Conservation (phyloP, 2,797 vertebrate species). For the Ficedula albicollis region DNA sequence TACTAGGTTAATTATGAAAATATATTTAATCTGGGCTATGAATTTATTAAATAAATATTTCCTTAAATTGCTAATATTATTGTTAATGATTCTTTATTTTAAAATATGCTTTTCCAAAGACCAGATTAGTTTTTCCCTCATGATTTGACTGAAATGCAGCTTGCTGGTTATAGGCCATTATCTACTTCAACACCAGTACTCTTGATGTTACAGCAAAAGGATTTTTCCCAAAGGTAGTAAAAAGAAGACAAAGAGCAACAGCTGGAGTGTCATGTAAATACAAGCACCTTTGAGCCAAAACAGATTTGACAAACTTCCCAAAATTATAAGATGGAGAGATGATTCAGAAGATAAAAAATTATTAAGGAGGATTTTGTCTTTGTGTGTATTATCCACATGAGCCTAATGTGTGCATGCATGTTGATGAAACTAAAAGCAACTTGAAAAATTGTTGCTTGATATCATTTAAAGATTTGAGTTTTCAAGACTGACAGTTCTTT, state of each 20-base stretch:
- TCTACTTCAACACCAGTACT: neutral
- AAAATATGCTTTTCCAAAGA: neutral
- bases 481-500: neutral
- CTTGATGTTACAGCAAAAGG: neutral
- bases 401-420: accelerated
- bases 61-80: neutral
- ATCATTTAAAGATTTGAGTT: neutral
- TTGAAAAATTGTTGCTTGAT: neutral
- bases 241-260: neutral
- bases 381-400: neutral
- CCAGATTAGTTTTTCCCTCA: accelerated
- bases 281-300: neutral
- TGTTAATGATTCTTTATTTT: neutral
- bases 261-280: neutral
- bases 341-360: neutral
- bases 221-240: neutral
- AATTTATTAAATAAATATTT: neutral
- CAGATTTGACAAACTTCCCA: neutral
- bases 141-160: neutral
- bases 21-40: neutral
- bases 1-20: neutral
- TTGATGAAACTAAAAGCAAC: neutral
- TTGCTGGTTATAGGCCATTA: neutral
- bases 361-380: neutral
- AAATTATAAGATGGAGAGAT: neutral